Conservation (phyloP, 2,888 invertebrate species). For the Byasa hedistus region DNA sequence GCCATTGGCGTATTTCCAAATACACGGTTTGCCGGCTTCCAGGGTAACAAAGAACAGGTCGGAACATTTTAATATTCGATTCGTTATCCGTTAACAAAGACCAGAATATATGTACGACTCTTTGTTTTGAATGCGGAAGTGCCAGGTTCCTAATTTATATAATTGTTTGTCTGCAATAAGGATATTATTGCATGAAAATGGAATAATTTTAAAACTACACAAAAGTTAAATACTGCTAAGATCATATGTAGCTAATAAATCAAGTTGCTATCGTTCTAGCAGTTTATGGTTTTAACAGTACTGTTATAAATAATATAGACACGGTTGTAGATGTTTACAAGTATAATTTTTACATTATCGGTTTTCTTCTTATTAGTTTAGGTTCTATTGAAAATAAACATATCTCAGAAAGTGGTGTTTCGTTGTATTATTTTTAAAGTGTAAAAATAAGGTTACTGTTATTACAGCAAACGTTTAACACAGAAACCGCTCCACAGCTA, state of each 20-base stretch:
- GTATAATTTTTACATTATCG: too few relatives aligned
- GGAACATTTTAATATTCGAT: slow-evolving; percentile 37
- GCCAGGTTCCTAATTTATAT: slow-evolving; percentile 6
- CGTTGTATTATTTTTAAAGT: neutral
- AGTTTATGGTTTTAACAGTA: too few relatives aligned
- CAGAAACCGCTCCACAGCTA: neutral
- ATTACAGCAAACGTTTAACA: neutral
- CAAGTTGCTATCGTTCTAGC: too few relatives aligned
- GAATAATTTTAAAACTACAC: neutral
- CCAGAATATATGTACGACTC: slow-evolving; percentile 14
- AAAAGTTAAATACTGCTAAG: neutral
- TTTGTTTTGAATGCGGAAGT: slow-evolving; percentile 23
- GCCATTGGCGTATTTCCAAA: slow-evolving; percentile 48
- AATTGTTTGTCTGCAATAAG: slow-evolving; percentile 5
- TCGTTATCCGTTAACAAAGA: slow-evolving; percentile 26
- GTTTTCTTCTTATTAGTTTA: too few relatives aligned
- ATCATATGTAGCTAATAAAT: neutral
- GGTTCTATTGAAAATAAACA: too few relatives aligned
- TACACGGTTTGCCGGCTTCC: slow-evolving; percentile 50
- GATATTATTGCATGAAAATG: neutral
- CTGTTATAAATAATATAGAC: too few relatives aligned
- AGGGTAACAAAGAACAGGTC: slow-evolving; percentile 51
- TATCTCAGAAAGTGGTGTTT: too few relatives aligned
- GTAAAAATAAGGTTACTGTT: neutral
- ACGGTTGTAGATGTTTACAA: too few relatives aligned